Evolutionary conservation across 2,888 invertebrate species (phyloP).

Genomic region (Tipula vernalis): DNA sequence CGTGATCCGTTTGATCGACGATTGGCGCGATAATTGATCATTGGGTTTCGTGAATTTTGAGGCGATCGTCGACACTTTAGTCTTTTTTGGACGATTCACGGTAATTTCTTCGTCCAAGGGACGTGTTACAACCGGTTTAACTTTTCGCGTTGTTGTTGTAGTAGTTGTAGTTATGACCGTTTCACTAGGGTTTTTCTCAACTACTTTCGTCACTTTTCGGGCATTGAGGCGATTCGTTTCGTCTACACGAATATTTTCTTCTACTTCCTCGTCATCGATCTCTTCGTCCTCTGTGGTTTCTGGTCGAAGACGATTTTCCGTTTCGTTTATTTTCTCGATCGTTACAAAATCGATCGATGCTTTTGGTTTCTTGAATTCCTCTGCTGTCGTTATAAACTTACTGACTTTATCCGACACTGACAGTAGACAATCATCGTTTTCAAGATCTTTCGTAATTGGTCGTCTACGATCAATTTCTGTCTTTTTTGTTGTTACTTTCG

Average conservation of each 20-base stretch:
- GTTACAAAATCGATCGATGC: conserved; percentile 21
- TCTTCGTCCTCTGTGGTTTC: neutral
- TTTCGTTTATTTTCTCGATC: neutral
- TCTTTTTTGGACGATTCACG: neutral
- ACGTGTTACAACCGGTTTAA: neutral
- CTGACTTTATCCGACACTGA: conserved; percentile 57
- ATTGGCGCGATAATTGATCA: neutral
- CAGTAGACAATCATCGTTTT: conserved; percentile 49
- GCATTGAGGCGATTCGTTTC: neutral
- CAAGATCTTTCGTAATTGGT: conserved; percentile 20
- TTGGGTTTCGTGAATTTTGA: neutral
- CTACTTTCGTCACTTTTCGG: neutral
- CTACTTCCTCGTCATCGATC: neutral
- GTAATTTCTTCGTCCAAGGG: neutral
- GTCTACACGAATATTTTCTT: neutral
- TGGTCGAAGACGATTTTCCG: neutral
- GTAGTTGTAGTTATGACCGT: neutral
- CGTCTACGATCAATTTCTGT: conserved; percentile 7
- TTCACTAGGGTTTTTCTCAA: neutral
- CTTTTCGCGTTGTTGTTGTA: neutral
- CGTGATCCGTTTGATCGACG: neutral
- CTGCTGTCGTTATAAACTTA: conserved; percentile 47
- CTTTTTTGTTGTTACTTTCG: conserved; percentile 18
- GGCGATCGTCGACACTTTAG: neutral
- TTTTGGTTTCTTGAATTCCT: conserved; percentile 34